A percentile compares a stretch with the other conserved stretches of the same genome.
phyloP scores from a whole-genome alignment of 2,113 vertebrate genomes.

The Clarias batrachus region DNA sequence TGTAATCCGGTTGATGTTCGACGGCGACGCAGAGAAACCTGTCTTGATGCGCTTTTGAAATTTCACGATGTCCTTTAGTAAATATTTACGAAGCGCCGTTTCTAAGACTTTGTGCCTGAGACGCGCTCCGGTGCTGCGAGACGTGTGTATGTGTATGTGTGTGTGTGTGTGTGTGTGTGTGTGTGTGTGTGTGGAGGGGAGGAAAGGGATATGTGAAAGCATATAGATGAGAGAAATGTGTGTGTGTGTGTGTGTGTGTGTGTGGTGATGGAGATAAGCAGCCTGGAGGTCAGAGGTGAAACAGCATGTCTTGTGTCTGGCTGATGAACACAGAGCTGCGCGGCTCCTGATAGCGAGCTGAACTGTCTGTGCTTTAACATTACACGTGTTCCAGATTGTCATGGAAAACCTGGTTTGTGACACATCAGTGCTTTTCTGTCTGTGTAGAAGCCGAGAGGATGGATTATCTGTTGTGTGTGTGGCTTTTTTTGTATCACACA shows the following conservation, averaged over 20 bases:
- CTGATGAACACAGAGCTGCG: conserved; percentile 12
- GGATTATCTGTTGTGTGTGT: conserved; percentile 1
- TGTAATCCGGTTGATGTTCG: not conserved
- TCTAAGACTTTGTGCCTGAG: conserved; percentile 62
- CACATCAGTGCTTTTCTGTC: not conserved
- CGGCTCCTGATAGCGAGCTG: conserved; percentile 20
- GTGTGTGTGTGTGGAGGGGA: conserved; percentile 50
- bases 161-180: no score
- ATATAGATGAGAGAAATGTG: conserved; percentile 43
- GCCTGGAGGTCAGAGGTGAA: conserved; percentile 46
- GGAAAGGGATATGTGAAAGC: conserved; percentile 60
- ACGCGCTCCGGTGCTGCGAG: conserved; percentile 42
- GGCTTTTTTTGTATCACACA: not conserved
- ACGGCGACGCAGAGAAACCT: not conserved
- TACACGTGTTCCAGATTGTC: conserved; percentile 29
- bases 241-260: conserved; percentile 12
- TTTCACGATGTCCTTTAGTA: conserved; percentile 56
- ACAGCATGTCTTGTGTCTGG: conserved; percentile 34
- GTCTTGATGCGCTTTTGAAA: conserved; percentile 49
- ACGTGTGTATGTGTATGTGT: conserved; percentile 24
- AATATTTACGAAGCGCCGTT: conserved; percentile 71
- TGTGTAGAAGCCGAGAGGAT: conserved; percentile 13
- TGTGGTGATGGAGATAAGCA: conserved; percentile 46
- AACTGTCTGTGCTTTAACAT: not conserved
- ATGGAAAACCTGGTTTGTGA: conserved; percentile 30